Evolutionary conservation across 2,888 invertebrate species (phyloP), one percentile per base, ranked within the genome.

Genomic region (Noctua janthina): DNA sequence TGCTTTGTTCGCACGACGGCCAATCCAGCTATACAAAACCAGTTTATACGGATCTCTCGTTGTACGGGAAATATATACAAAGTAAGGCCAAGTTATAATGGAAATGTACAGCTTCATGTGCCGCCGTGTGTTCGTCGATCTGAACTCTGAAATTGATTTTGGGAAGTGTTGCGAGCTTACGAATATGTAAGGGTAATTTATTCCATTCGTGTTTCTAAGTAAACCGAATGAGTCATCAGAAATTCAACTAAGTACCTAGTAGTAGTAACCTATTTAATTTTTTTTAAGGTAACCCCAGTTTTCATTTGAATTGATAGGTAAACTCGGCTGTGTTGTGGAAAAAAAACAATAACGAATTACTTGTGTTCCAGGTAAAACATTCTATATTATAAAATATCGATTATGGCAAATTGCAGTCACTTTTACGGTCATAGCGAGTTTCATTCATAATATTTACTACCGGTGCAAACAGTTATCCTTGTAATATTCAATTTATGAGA

Each of bases 401-500:
- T 35, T 29, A 0, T 15, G 29, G 15, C n/a, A 64, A 66, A 64
- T 46, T 6, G 46, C 15, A 54, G 43, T 46, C 7, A 39, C 15
- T n/a, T 35, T 29, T 46, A 49, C 4, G 2, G n/a, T 23, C 15
- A 20, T 23, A 35, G 1, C 10, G 29, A 20, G 39, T 56, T 80
- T 29, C 64, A 71, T 81, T 72, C 39, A 67, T 79, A 29, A 66
- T 17, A 54, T 46, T 20, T 23, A 54, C 1, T 68, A 43, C 20
- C 11, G 15, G 17, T 29, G 43, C 15, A 79, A 17, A 64, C 51
- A 43, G 13, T 56, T 81, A 59, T 80, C 67, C 67, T 59, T 59
- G 49, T 80, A 39, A 49, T 72, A 49, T 71, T 56, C 0, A 56
- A 81, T 80, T 43, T 67, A 43, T 35, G 10, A 51, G 39, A 39